phyloP scores from a whole-genome alignment of 92 coral and sea anemone genomes.

The Meandrina meandrites region DNA sequence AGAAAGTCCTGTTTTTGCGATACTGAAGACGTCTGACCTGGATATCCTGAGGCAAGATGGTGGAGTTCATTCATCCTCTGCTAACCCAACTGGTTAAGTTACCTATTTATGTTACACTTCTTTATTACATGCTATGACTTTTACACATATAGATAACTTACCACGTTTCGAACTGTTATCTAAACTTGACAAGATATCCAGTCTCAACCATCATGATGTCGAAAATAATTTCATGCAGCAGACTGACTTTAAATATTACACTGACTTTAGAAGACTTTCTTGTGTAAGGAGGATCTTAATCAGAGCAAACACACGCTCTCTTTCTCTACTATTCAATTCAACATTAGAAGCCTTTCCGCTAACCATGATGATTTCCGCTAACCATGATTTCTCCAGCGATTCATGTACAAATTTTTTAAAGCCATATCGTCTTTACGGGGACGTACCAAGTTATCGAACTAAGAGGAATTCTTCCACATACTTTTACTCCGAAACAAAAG shows the following conservation, averaged over 20 bases:
- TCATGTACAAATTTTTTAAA: too few species aligned
- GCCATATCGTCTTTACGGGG: too few species aligned
- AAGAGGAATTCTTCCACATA: too few species aligned
- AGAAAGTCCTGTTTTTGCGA: too few species aligned
- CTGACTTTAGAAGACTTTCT: conserved; percentile 37
- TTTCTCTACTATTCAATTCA: conserved; percentile 40
- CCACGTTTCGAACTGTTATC: conserved; percentile 46
- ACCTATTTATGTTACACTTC: conserved; percentile 18
- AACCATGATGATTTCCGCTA: conserved; percentile 39
- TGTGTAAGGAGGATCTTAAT: conserved; percentile 8
- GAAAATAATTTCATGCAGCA: conserved; percentile 38
- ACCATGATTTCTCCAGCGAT: too few species aligned
- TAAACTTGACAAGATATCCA: conserved; percentile 20
- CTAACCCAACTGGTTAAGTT: conserved; percentile 18
- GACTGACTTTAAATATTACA: conserved; percentile 45
- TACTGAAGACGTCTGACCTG: too few species aligned
- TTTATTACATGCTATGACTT: conserved; percentile 13
- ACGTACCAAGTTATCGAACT: too few species aligned
- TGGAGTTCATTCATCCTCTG: conserved; percentile 26
- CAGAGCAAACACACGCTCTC: conserved; percentile 5
- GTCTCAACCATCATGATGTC: conserved; percentile 31
- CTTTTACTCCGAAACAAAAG: too few species aligned
- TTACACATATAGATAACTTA: conserved; percentile 30
- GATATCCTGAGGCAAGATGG: conserved; percentile 40
- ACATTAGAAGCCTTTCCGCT: conserved; percentile 44